Evolutionary conservation across 2,888 invertebrate species (phyloP).

Genomic region (Diachrysia chrysitis): DNA sequence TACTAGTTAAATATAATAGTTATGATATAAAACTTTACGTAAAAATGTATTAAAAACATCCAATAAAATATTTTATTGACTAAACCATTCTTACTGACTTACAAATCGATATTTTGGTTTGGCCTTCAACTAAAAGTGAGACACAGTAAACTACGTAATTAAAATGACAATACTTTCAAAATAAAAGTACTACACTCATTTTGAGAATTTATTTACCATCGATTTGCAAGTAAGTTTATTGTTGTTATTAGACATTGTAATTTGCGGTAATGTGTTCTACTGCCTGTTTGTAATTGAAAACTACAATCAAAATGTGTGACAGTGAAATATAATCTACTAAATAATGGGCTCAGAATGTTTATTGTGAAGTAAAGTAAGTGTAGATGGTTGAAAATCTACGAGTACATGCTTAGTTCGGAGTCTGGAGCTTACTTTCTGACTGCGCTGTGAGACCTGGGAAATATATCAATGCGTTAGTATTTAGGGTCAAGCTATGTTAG

Average conservation of each 20-base stretch:
- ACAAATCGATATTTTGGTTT: slow-evolving; percentile 57
- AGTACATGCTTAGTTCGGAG: slow-evolving; percentile 78
- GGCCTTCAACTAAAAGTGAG: slow-evolving; percentile 3
- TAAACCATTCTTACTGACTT: slow-evolving; percentile 60
- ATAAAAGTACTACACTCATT: slow-evolving; percentile 26
- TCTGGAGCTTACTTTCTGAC: slow-evolving; percentile 86
- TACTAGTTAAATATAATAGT: not conserved
- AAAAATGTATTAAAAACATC: slow-evolving; percentile 16
- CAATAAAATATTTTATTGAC: slow-evolving; percentile 21
- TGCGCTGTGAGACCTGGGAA: slow-evolving; percentile 88
- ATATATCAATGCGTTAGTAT: slow-evolving; percentile 83
- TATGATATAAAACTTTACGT: not conserved
- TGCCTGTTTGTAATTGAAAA: slow-evolving; percentile 49
- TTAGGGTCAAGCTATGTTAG: slow-evolving; percentile 45
- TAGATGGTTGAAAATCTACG: slow-evolving; percentile 61
- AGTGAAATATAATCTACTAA: slow-evolving; percentile 56
- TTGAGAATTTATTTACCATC: slow-evolving; percentile 49
- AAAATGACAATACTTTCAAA: slow-evolving; percentile 33
- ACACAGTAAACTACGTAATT: slow-evolving; percentile 11
- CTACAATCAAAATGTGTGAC: slow-evolving; percentile 55
- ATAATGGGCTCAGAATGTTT: slow-evolving; percentile 57
- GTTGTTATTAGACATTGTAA: slow-evolving; percentile 57
- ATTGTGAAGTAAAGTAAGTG: slow-evolving; percentile 56
- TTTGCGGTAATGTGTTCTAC: slow-evolving; percentile 60
- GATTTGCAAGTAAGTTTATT: slow-evolving; percentile 75